Base-by-base conservation (phyloP, 2,113 vertebrate species). In the Mola mola region DNA sequence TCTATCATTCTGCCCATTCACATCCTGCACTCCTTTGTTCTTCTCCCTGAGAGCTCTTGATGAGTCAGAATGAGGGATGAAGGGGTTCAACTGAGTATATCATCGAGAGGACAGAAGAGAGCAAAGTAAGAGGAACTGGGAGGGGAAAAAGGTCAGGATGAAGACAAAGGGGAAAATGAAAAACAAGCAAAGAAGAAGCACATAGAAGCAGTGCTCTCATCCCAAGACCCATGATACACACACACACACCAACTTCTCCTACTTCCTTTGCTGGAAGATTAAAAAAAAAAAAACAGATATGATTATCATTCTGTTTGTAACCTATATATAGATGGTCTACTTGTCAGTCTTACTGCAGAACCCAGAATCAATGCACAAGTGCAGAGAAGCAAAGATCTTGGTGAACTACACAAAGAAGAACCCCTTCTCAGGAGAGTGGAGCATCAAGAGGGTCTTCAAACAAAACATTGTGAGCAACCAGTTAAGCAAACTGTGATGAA, bases 1-100 rank as follows among this genome's bases (percentile, higher is more conserved):
- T 48, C 31, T 33, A 81, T 73, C 64, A 75, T 55, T 21, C 20
- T 21, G 48, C 34, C 20, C 63, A 73, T 81, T 78, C 75, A 82
- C 74, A 73, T 60, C 61, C 72, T 66, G 58, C 64, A 34, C 26
- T 50, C 10, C 40, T 68, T 58, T 79, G 49, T 84, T 74, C 61
- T 77, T 59, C 41, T 72, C 53, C 10, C 16, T 13, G 29, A 71
- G 65, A 66, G 77, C 58, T 70, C 43, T 15, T 29, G 61, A 60
- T 81, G 81, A 83, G 68, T 86, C 77, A 79, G 59, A 68, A 59
- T 44, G 66, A 75, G 37, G 43, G 47, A 62, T 76, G 78, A 64
- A 67, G 66, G 36, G 58, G 66, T 72, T 73, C 76, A 75, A 67
- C 40, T 46, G 59, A 67, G 43, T 69, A 57, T 71, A 21, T 47